phyloP scores from a whole-genome alignment of 1,140 invertebrate genomes.

The Antheraea pernyi region DNA sequence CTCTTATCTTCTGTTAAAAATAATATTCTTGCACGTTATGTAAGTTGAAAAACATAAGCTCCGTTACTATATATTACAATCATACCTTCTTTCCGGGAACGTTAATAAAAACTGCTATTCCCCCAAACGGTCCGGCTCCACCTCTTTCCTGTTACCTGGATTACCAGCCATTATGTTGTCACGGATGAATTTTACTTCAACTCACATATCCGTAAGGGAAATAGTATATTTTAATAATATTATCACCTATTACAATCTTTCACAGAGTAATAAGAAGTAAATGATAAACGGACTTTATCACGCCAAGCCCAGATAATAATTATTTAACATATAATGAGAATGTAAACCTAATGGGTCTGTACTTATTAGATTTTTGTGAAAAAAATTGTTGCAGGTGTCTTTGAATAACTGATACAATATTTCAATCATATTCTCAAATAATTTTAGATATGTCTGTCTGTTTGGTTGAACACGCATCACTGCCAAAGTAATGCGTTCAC shows the following conservation, averaged over 20 bases:
- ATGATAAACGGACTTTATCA: no score
- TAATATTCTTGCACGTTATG: neutral
- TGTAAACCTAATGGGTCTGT: no score
- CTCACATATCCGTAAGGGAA: neutral
- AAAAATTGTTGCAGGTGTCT: no score
- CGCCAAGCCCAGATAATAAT: no score
- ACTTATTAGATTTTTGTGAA: no score
- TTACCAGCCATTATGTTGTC: conserved; percentile 43
- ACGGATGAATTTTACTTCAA: neutral
- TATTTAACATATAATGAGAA: no score
- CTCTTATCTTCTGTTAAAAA: neutral
- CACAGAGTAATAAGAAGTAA: no score
- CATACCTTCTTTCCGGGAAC: conserved; percentile 6
- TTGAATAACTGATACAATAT: no score
- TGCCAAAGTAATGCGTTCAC: no score
- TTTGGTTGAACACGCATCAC: no score
- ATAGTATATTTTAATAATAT: neutral
- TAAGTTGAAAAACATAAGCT: neutral
- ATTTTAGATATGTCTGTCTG: no score
- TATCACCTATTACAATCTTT: neutral
- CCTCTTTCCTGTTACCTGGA: conserved; percentile 52
- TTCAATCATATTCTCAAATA: no score
- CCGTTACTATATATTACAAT: neutral
- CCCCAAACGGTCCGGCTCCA: conserved; percentile 36
- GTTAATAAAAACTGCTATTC: conserved; percentile 34